Evolutionary conservation across 2,113 vertebrate genomes (phyloP).

Genomic region (Lathamus discolor): DNA sequence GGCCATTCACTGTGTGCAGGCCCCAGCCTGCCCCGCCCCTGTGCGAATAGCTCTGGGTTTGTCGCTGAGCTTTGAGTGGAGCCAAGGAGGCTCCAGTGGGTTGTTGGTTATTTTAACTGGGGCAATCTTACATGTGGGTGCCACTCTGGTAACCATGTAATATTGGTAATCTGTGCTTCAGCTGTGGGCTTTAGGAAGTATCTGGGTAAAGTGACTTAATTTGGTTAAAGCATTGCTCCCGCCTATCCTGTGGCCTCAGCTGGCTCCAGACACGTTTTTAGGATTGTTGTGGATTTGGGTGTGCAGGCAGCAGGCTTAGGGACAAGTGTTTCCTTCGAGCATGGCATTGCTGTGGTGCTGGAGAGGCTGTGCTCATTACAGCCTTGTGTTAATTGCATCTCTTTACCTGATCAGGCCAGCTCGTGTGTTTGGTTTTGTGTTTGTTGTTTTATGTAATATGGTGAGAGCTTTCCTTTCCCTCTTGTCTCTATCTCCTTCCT

Average conservation of each 20-base stretch:
- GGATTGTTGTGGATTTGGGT: neutral
- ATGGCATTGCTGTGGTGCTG: neutral
- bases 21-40: too few relatives aligned
- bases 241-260: neutral
- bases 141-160: neutral
- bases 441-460: neutral
- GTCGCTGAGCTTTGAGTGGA: too few relatives aligned
- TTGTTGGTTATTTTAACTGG: too few relatives aligned
- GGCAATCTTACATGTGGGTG: accelerated
- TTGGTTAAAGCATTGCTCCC: accelerated
- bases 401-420: too few relatives aligned
- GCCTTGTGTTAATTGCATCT: neutral
- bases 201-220: neutral
- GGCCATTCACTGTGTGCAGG: neutral
- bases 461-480: neutral
- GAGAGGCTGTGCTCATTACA: neutral
- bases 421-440: neutral
- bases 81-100: neutral
- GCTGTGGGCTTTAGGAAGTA: neutral
- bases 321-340: accelerated
- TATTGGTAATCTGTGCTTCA: neutral
- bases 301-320: accelerated
- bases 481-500: neutral
- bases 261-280: accelerated
- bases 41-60: accelerated